These are phyloP conservation scores for Corydoras sp. DNA, from an alignment of 2,113 vertebrate species.

Conservation along the genomic window DNA sequence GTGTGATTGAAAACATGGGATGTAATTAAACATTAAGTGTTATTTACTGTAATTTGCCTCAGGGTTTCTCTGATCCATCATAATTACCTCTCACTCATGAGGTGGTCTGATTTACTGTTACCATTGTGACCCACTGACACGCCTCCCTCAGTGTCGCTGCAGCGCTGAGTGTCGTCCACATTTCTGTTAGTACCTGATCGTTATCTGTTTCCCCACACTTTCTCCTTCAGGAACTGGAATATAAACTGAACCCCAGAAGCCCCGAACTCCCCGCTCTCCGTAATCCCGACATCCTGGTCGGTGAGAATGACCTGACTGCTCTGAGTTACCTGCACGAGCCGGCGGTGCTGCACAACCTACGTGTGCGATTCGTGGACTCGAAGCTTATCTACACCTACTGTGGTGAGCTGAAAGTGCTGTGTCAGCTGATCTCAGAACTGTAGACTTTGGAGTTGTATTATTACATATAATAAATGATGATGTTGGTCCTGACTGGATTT, in stretches of 20 bases:
- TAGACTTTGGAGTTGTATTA: constrained; percentile 57
- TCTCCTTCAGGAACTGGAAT: constrained; percentile 65
- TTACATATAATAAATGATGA: constrained; percentile 12
- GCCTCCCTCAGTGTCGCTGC: too few relatives aligned
- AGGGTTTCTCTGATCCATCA: too few relatives aligned
- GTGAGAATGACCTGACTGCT: constrained; percentile 32
- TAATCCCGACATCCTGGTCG: constrained; percentile 92
- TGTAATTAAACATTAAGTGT: too few relatives aligned
- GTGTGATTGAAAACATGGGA: too few relatives aligned
- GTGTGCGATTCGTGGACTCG: constrained; percentile 90
- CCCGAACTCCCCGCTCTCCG: constrained; percentile 78
- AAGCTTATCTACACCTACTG: constrained; percentile 97
- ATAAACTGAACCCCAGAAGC: constrained; percentile 69
- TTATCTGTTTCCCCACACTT: neutral
- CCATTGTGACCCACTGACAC: too few relatives aligned
- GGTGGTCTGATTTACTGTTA: too few relatives aligned
- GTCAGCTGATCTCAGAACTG: constrained; percentile 5
- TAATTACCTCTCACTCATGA: too few relatives aligned
- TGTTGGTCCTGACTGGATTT: neutral
- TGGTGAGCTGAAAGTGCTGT: constrained; percentile 58
- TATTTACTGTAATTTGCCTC: too few relatives aligned
- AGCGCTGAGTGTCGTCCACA: too few relatives aligned
- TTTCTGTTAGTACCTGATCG: neutral
- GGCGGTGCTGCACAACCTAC: constrained; percentile 75
- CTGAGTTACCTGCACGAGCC: too few relatives aligned